phyloP scores from a whole-genome alignment of 2,797 vertebrate genomes.

The Myotis daubentonii region DNA sequence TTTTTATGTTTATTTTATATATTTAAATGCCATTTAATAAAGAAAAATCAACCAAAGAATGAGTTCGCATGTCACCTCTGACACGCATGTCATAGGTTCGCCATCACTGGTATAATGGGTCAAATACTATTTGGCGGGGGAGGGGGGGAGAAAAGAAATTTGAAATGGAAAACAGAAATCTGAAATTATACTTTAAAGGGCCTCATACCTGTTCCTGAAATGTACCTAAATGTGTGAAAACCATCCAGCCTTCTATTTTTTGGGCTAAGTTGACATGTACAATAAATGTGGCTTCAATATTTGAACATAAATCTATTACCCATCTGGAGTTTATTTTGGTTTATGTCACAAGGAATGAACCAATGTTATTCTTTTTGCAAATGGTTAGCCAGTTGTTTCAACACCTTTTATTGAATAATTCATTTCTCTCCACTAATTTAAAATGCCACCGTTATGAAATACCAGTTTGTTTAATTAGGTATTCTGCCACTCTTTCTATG shows the following conservation, averaged over 20 bases:
- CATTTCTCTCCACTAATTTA: slow-evolving; percentile 59
- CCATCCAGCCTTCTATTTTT: slow-evolving; percentile 33
- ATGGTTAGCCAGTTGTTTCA: slow-evolving; percentile 64
- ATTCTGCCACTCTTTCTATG: neutral
- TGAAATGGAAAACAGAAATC: neutral
- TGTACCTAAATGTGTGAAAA: slow-evolving; percentile 51
- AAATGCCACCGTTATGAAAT: slow-evolving; percentile 38
- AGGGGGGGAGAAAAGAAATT: neutral
- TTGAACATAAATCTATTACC: slow-evolving; percentile 65
- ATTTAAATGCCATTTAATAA: no score
- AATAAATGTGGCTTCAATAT: slow-evolving; percentile 71
- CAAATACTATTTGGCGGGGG: neutral
- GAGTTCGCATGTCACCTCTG: no score
- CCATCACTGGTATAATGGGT: neutral
- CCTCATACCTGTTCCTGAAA: slow-evolving; percentile 4
- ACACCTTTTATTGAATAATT: slow-evolving; percentile 73
- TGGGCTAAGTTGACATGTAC: neutral
- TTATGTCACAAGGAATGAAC: slow-evolving; percentile 61
- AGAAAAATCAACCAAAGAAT: no score
- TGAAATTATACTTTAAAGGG: neutral
- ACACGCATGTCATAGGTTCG: no score
- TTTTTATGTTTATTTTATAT: no score
- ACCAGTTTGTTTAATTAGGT: slow-evolving; percentile 31
- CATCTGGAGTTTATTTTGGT: slow-evolving; percentile 72
- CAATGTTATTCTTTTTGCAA: slow-evolving; percentile 65